Conservation (phyloP, 2,888 invertebrate genomes). For the Calephelis perditalis region DNA sequence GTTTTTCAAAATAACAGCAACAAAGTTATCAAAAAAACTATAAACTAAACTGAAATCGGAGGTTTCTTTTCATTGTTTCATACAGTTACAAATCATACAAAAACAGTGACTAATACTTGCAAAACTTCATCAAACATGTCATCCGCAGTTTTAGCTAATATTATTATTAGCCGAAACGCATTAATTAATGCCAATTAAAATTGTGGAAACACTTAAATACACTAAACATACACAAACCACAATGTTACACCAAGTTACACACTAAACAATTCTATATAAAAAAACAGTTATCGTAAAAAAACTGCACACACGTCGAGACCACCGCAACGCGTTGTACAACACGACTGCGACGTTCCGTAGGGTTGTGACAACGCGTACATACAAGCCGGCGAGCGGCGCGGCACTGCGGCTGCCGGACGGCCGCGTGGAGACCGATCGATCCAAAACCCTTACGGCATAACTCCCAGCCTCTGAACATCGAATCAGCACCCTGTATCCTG, state of each 20-base stretch:
- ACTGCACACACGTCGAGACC: constrained; percentile 43
- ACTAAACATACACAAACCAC: constrained; percentile 25
- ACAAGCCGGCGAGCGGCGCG: constrained; percentile 63
- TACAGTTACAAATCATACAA: no score
- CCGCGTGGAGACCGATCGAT: constrained; percentile 55
- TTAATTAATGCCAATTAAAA: not conserved
- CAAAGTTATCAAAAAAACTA: no score
- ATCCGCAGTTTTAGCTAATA: no score
- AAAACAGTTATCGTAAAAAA: constrained; percentile 37
- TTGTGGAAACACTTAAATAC: constrained; percentile 21
- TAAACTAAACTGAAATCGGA: no score
- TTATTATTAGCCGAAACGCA: no score
- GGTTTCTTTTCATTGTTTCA: no score
- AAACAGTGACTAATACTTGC: no score
- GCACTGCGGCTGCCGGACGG: constrained; percentile 66
- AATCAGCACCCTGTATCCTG: constrained; percentile 34
- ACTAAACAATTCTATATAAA: constrained; percentile 16
- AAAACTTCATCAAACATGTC: no score
- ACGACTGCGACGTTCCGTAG: constrained; percentile 41
- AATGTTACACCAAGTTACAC: constrained; percentile 7
- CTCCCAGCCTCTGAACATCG: constrained; percentile 36
- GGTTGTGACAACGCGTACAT: constrained; percentile 44
- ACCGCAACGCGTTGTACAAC: constrained; percentile 54
- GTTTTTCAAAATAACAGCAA: no score
- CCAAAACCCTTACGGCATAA: constrained; percentile 52